phyloP scores from a whole-genome alignment of 2,888 invertebrate genomes.

The Dolichopus griseipennis region DNA sequence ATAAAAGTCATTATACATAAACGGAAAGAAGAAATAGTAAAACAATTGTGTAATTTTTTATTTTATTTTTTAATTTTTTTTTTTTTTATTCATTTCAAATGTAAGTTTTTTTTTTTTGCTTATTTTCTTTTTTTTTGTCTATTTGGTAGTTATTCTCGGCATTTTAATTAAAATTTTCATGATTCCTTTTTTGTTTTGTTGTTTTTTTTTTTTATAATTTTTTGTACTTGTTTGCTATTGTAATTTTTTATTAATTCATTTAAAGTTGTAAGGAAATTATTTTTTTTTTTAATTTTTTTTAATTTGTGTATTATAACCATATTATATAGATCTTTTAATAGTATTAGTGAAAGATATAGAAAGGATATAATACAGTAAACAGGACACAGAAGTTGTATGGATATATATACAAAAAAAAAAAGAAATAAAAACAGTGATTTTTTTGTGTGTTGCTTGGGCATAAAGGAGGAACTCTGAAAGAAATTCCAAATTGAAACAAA shows the following conservation, averaged over 20 bases:
- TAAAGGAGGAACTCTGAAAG: no score
- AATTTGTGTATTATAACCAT: not conserved
- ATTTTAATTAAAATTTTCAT: conserved; percentile 3
- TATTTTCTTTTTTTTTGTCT: not conserved
- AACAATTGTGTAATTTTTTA: not conserved
- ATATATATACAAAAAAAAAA: no score
- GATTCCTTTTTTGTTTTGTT: not conserved
- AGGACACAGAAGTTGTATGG: no score
- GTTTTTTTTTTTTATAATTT: not conserved
- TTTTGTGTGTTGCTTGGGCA: no score
- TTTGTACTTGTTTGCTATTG: not conserved
- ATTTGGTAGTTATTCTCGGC: not conserved
- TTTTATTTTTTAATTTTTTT: no score
- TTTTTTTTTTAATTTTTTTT: no score
- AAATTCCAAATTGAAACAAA: not conserved
- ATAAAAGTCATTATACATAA: not conserved
- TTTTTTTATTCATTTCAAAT: no score
- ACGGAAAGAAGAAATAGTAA: not conserved
- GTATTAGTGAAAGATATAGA: no score
- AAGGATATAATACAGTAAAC: no score
- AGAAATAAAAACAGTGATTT: no score
- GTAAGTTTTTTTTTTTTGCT: not conserved
- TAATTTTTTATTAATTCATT: conserved; percentile 6
- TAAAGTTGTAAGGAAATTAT: not conserved
- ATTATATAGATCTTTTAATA: not conserved